Conservation (phyloP, 1,140 invertebrate species). For the Atta cephalotes region DNA sequence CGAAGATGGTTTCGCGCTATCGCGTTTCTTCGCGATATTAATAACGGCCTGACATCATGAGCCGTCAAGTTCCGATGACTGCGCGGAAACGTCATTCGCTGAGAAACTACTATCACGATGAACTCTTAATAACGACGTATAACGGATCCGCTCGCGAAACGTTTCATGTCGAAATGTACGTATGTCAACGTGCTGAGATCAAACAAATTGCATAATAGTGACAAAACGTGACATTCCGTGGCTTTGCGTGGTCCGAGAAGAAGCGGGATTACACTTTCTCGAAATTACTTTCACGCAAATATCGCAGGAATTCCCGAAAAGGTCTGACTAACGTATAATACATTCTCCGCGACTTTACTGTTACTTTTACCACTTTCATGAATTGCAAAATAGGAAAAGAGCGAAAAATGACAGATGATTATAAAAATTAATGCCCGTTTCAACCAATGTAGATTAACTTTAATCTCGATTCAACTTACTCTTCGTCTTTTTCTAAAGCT, state of each 20-base stretch:
- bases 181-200: constrained; percentile 12
- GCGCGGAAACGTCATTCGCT: constrained; percentile 42
- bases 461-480: no score
- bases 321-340: neutral
- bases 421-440: neutral
- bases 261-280: constrained; percentile 37
- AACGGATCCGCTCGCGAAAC: constrained; percentile 6
- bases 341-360: neutral
- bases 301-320: constrained; percentile 41
- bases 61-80: constrained; percentile 42
- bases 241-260: neutral
- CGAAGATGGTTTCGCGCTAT: constrained; percentile 56
- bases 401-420: neutral
- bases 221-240: constrained; percentile 32
- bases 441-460: no score
- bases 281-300: constrained; percentile 59
- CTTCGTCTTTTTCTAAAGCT: no score
- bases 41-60: constrained; percentile 42
- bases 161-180: constrained; percentile 7
- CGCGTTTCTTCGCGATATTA: constrained; percentile 56
- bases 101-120: constrained; percentile 32
- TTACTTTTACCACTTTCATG: neutral
- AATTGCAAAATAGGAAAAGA: neutral
- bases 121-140: constrained; percentile 21
- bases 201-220: constrained; percentile 39